Evolutionary conservation across 1,140 invertebrate genomes (phyloP).

Genomic region (Meloidogyne floridensis): DNA sequence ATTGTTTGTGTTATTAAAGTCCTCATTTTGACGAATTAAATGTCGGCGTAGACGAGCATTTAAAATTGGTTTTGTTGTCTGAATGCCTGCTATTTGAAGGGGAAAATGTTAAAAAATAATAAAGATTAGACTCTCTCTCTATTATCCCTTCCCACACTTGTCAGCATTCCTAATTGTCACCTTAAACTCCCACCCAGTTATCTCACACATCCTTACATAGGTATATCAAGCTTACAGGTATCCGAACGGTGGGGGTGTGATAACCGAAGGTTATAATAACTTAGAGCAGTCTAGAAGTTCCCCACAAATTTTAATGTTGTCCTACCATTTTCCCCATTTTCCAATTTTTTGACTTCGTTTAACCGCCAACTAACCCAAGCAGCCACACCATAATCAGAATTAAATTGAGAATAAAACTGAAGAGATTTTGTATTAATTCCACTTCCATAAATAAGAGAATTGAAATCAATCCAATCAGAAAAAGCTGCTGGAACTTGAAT

Average conservation of each 20-base stretch:
- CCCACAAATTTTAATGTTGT: neutral
- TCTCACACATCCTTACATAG: no score
- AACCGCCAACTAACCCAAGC: conserved; percentile 45
- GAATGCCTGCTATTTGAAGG: conserved; percentile 8
- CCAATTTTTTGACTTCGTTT: conserved; percentile 14
- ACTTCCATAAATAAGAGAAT: conserved; percentile 2
- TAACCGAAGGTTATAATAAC: no score
- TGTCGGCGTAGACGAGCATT: conserved; percentile 17
- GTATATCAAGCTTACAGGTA: no score
- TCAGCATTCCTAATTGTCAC: no score
- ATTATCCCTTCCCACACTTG: no score
- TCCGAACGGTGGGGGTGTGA: no score
- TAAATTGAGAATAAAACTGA: conserved; percentile 44
- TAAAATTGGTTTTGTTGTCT: conserved; percentile 77
- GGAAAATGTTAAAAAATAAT: no score
- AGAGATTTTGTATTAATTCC: conserved; percentile 12
- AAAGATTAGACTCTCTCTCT: no score
- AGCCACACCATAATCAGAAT: conserved; percentile 44
- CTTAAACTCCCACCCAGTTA: no score
- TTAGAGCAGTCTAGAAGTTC: conserved; percentile 3
- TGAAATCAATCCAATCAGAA: conserved; percentile 48
- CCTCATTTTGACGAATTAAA: neutral
- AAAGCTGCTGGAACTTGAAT: conserved; percentile 28
- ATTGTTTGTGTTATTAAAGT: neutral
- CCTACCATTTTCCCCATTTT: neutral